Evolutionary conservation across 2,113 vertebrate genomes (phyloP).

Genomic region (Pavo muticus): DNA sequence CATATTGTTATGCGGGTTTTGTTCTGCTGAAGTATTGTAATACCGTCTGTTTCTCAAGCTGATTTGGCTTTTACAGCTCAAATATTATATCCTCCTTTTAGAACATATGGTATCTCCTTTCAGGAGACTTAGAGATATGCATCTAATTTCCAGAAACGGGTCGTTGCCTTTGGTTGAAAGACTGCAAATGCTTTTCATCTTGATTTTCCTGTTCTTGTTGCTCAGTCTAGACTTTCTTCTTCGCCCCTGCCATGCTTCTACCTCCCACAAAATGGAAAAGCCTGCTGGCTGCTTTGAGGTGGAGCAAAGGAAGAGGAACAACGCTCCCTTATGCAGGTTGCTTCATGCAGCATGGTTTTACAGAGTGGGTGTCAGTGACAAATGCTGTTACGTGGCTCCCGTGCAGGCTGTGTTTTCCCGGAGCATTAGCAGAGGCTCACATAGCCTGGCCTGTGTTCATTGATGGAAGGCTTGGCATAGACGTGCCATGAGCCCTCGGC

Average conservation of each 20-base stretch:
- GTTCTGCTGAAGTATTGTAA: constrained; percentile 74
- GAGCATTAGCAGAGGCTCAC: background rate
- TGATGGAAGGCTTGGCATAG: background rate
- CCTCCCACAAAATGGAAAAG: constrained; percentile 4
- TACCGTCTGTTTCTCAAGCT: constrained; percentile 80
- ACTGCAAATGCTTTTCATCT: constrained; percentile 5
- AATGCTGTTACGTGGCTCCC: background rate
- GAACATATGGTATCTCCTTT: constrained; percentile 67
- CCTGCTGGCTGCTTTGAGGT: background rate
- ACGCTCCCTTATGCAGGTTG: background rate
- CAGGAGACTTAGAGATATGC: constrained; percentile 28
- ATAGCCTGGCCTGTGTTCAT: background rate
- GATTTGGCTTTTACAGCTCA: constrained; percentile 77
- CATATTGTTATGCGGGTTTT: constrained; percentile 74
- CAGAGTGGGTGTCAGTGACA: constrained; percentile 7
- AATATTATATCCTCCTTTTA: constrained; percentile 74
- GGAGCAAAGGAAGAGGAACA: background rate
- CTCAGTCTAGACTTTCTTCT: background rate
- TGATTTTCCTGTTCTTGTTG: background rate
- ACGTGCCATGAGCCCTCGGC: background rate
- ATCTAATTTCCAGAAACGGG: constrained; percentile 50
- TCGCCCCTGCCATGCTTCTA: background rate
- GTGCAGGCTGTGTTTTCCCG: background rate
- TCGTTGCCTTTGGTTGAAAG: constrained; percentile 33
- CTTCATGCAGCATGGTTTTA: background rate